Percentiles rank a stretch among this genome's conserved stretches.
Conservation (phyloP, 2,113 vertebrate genomes). For the Ursus arctos region DNA sequence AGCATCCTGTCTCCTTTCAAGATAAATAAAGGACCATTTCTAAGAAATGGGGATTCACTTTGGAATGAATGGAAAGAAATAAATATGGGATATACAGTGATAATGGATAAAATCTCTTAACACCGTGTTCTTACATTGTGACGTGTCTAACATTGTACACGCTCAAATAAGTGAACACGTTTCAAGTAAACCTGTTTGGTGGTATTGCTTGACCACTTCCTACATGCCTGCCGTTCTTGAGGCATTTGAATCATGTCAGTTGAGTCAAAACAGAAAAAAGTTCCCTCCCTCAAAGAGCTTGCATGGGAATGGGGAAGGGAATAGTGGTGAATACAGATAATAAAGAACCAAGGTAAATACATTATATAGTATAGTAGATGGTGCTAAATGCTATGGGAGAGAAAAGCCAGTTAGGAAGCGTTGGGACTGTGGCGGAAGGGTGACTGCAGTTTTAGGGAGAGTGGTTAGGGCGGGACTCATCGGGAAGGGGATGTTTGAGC, state of each 20-base stretch:
- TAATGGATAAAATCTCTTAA: background rate
- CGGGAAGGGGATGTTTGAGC: background rate
- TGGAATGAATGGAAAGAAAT: background rate
- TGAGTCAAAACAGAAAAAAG: background rate
- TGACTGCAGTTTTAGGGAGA: background rate
- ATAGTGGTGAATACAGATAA: background rate
- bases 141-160: background rate
- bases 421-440: background rate
- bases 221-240: background rate
- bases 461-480: background rate
- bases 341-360: background rate
- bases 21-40: slow-evolving; percentile 5
- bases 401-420: background rate
- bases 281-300: background rate
- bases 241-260: background rate
- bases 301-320: background rate
- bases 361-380: background rate
- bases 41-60: slow-evolving; percentile 13
- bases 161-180: background rate
- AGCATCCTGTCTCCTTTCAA: background rate
- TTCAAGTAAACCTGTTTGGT: background rate
- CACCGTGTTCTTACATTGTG: background rate
- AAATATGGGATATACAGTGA: background rate
- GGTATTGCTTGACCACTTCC: background rate
- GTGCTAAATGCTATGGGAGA: background rate